Evolutionary conservation across 2,888 invertebrate genomes (phyloP), one percentile per base, ranked within the genome.

Genomic region (Furcula furcula): DNA sequence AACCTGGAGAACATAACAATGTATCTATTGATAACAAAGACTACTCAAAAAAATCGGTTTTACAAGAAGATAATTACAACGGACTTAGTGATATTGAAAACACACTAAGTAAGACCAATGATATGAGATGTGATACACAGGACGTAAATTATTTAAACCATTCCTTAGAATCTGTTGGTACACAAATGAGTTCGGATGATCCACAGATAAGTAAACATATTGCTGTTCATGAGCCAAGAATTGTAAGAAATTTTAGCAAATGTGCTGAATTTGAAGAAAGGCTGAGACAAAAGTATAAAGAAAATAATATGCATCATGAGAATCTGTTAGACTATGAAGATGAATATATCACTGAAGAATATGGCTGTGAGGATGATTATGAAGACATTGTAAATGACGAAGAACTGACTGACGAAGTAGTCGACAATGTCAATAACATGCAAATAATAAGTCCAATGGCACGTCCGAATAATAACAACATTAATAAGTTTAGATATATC

Each of bases 211-310:
- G n/a, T n/a, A n/a, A n/a, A n/a, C n/a, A 14, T 13, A 35, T 29
- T 12, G 11, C 31, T 26, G 29, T 12, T 10, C 37, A 27, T 21
- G 34, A 41, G 9, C 68, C 64, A 28, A 69, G 55, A 36, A 50
- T 79, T 15, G 47, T 76, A 25, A 64, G 75, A 30, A 66, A 63
- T 14, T 77, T 80, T 22, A 68, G 29, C 2, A 49, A 31, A 40
- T 65, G 54, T 34, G 36, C 55, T 4, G 58, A 72, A 41, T 65
- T 64, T 27, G 63, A 63, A 37, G 34, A 48, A 13, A 57, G 31
- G 29, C 21, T 56, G 2, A 43, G 34, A 30, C 28, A 29, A 0
- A 40, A 31, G 3, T 2, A 22, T 15, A 15, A 31, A 2, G 6
- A 10, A 7, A 20, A 14, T 7, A 4, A 16, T 15, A 27, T 37